phyloP scores from a whole-genome alignment of 2,888 invertebrate species.

The Cotesia congregata region DNA sequence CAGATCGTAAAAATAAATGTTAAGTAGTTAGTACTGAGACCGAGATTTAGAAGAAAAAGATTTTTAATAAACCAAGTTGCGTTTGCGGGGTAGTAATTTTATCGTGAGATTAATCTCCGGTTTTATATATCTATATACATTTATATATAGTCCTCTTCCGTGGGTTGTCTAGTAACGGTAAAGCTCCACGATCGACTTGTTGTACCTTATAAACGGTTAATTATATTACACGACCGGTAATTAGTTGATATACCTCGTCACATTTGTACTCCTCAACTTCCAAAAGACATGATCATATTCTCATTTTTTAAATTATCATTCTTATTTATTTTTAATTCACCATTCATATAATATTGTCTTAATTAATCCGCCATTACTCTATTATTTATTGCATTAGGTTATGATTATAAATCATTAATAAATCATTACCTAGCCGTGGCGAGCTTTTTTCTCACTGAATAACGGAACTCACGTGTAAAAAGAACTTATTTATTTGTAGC shows the following conservation, averaged over 20 bases:
- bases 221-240: conserved; percentile 61
- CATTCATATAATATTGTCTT: background rate
- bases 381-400: background rate
- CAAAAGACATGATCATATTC: conserved; percentile 3
- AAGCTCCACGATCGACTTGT: conserved; percentile 53
- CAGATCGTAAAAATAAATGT: no score
- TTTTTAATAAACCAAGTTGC: conserved; percentile 34
- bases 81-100: conserved; percentile 37
- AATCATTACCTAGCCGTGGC: background rate
- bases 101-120: conserved; percentile 47
- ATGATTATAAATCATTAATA: background rate
- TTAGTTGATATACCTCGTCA: conserved; percentile 52
- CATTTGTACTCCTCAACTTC: conserved; percentile 20
- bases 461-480: background rate
- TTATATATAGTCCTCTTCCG: conserved; percentile 30
- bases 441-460: background rate
- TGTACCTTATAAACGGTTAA: conserved; percentile 54
- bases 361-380: background rate
- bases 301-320: background rate
- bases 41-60: background rate
- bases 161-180: conserved; percentile 62
- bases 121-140: background rate
- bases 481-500: background rate
- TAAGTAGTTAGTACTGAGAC: no score
- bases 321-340: conserved; percentile 4